phyloP scores from a whole-genome alignment of 2,113 vertebrate species.

The Henicopernis longicauda region DNA sequence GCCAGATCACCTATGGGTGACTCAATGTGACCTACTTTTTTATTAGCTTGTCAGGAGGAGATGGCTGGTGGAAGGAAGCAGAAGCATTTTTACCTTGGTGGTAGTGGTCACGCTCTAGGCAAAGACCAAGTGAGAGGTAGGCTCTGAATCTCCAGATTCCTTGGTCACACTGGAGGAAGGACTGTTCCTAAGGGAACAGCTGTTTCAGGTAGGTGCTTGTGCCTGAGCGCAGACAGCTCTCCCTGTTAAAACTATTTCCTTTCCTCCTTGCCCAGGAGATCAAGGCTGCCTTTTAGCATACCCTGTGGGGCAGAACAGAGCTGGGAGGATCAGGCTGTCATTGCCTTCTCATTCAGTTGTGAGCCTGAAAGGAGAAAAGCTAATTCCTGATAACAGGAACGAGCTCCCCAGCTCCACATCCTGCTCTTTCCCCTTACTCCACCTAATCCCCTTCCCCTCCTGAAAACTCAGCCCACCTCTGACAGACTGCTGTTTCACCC shows the following conservation, averaged over 20 bases:
- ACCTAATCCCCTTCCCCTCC: neutral
- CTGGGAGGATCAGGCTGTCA: too few species aligned
- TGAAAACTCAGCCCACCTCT: neutral
- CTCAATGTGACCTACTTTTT: neutral
- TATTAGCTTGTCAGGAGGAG: neutral
- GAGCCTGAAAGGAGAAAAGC: neutral
- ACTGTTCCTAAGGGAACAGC: neutral
- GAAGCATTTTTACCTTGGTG: neutral
- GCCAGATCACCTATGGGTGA: neutral
- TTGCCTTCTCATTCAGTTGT: neutral
- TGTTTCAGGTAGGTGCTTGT: neutral
- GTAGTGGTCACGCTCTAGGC: neutral
- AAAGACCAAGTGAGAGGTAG: neutral
- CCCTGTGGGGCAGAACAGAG: fast-evolving
- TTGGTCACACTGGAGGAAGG: neutral
- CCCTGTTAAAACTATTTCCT: neutral
- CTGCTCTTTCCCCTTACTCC: neutral
- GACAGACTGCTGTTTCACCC: neutral
- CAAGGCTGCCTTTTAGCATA: neutral
- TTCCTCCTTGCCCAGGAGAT: neutral
- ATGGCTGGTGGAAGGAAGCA: neutral
- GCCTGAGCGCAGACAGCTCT: neutral
- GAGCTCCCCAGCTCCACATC: neutral
- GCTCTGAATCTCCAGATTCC: neutral
- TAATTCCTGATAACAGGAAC: neutral